Evolutionary conservation across 2,113 vertebrate species (phyloP).

Genomic region (Amblyopsis rosae): DNA sequence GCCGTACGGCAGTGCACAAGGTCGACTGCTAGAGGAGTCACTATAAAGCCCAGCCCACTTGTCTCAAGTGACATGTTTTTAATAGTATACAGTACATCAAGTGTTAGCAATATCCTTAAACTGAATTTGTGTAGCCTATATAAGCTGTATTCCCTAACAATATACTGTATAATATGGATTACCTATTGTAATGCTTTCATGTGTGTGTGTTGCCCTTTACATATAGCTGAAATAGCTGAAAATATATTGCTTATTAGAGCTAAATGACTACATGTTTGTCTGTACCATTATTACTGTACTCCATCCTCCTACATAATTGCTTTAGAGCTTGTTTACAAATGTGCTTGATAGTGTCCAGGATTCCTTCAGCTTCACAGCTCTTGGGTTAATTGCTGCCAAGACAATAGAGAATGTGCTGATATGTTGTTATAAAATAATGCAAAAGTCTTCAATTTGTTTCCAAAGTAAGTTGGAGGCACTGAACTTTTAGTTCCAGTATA

Average conservation of each 20-base stretch:
- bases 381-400: conserved; percentile 16
- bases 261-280: conserved; percentile 6
- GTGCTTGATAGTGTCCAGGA: conserved; percentile 4
- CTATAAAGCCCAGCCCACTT: background rate
- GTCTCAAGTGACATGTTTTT: no score
- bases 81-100: background rate
- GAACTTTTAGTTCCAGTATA: background rate
- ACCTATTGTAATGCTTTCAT: background rate
- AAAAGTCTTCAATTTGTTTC: background rate
- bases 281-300: background rate
- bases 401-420: background rate
- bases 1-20: conserved; percentile 37
- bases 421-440: conserved; percentile 5
- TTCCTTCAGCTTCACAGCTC: conserved; percentile 10
- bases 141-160: conserved; percentile 25
- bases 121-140: conserved; percentile 29
- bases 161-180: background rate
- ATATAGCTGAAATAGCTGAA: background rate
- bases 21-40: conserved; percentile 31
- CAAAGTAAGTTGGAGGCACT: background rate
- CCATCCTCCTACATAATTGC: no score
- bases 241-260: background rate
- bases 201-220: conserved; percentile 7
- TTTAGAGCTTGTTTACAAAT: background rate
- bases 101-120: conserved; percentile 42